A percentile compares a stretch with the other conserved stretches of the same genome.
Conservation (phyloP, 2,888 invertebrate species). For the Frankliniella fusca region DNA sequence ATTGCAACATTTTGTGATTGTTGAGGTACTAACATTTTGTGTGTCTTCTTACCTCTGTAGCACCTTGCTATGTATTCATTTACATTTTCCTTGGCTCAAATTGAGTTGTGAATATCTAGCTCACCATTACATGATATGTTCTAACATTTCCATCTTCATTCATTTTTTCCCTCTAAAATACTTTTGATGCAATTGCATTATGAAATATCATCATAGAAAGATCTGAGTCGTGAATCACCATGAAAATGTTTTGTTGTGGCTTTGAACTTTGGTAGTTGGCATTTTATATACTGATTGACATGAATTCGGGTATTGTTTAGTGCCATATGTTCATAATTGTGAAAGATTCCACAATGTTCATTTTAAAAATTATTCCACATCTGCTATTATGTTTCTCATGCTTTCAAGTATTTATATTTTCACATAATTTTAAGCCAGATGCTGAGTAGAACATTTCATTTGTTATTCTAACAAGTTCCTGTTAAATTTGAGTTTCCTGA, state of each 20-base stretch:
- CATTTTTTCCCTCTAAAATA: slow-evolving; percentile 6
- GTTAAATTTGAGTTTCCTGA: neutral
- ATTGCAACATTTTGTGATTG: slow-evolving; percentile 5
- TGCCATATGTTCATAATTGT: slow-evolving; percentile 18
- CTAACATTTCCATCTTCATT: slow-evolving; percentile 14
- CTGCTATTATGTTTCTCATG: neutral
- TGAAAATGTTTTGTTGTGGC: neutral
- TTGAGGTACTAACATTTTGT: slow-evolving; percentile 14
- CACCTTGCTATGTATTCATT: slow-evolving; percentile 26
- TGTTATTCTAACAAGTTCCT: slow-evolving; percentile 15
- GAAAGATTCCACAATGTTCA: neutral
- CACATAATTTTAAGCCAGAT: slow-evolving; percentile 5
- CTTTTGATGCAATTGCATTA: neutral
- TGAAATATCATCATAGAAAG: neutral
- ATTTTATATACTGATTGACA: slow-evolving; percentile 20
- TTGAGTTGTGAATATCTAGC: slow-evolving; percentile 23
- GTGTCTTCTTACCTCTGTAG: slow-evolving; percentile 19
- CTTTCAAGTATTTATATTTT: neutral
- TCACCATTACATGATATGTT: slow-evolving; percentile 16
- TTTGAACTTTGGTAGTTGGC: neutral
- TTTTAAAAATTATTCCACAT: slow-evolving; percentile 4
- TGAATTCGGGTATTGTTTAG: neutral
- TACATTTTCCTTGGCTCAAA: slow-evolving; percentile 20
- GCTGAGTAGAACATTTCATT: neutral
- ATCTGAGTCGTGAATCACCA: neutral